Evolutionary conservation across 2,797 vertebrate species (phyloP).

Genomic region (Gallinago stenura): DNA sequence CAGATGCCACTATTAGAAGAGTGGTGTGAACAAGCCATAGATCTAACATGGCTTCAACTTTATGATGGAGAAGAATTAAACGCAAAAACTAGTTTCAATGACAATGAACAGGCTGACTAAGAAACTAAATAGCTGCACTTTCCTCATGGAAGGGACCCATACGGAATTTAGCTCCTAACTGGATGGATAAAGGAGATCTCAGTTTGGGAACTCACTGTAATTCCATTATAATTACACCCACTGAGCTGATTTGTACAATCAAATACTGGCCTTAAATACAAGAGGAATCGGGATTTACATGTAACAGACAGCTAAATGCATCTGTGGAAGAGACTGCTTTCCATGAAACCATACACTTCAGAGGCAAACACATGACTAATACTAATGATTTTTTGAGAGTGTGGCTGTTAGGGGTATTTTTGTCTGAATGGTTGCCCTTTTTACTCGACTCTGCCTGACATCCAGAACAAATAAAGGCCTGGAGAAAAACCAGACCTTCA

Average conservation of each 20-base stretch:
- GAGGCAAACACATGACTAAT: neutral
- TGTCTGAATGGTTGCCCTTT: neutral
- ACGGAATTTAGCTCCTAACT: neutral
- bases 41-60: neutral
- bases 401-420: neutral
- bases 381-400: neutral
- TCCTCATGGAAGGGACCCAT: slow-evolving; percentile 16
- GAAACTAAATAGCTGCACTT: neutral
- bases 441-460: neutral
- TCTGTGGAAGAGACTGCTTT: neutral
- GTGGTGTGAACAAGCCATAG: neutral
- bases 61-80: neutral
- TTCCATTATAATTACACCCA: neutral
- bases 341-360: neutral
- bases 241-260: neutral
- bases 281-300: neutral
- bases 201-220: neutral
- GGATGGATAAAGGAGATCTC: slow-evolving; percentile 16
- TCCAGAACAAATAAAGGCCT: neutral
- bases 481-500: neutral
- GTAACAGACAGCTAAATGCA: neutral
- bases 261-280: neutral
- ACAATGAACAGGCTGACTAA: slow-evolving; percentile 43
- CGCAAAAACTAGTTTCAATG: neutral
- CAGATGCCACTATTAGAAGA: neutral